Evolutionary conservation across 2,888 invertebrate genomes (phyloP).

Genomic region (Trissonchulus sp.): DNA sequence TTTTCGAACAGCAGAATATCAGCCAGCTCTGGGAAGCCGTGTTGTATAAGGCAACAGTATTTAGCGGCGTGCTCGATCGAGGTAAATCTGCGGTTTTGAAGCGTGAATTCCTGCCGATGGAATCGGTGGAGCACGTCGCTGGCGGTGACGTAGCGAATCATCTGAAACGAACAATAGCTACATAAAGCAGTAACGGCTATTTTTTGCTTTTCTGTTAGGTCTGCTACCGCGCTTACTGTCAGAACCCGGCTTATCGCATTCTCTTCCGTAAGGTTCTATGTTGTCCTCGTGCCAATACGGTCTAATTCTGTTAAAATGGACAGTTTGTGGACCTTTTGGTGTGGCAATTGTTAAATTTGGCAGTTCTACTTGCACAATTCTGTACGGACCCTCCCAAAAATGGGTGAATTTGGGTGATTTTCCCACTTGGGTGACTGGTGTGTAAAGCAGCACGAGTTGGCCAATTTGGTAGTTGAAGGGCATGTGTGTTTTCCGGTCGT

Average conservation of each 20-base stretch:
- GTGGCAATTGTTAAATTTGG: background rate
- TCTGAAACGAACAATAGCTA: no score
- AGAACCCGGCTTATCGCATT: no score
- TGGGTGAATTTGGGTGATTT: background rate
- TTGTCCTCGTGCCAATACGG: no score
- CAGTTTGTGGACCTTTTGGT: background rate
- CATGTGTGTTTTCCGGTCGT: background rate
- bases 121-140: background rate
- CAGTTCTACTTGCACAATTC: background rate
- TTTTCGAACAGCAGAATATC: background rate
- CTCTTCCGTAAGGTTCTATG: no score
- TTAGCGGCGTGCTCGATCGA: background rate
- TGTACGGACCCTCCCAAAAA: background rate
- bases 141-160: background rate
- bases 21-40: background rate
- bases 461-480: background rate
- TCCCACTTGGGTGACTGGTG: background rate
- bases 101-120: background rate
- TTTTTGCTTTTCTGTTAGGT: no score
- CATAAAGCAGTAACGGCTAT: no score
- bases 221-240: no score
- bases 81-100: background rate
- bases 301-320: background rate
- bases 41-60: background rate
- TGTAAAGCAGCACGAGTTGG: background rate